phyloP scores from a whole-genome alignment of 2,113 vertebrate genomes.

The Platysteira castanea region DNA sequence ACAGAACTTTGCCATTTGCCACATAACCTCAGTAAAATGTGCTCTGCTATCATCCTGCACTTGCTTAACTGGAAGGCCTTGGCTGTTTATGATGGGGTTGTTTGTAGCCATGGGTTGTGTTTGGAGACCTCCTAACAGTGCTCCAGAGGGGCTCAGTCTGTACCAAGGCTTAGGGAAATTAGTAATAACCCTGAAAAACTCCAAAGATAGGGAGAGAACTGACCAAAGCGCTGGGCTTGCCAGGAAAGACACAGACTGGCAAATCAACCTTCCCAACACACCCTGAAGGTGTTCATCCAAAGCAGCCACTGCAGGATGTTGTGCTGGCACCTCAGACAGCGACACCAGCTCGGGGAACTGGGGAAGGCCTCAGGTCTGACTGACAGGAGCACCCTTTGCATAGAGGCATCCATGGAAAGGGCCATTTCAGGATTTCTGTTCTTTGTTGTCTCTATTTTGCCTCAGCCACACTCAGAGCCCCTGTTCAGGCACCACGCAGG shows the following conservation, averaged over 20 bases:
- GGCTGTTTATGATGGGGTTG: background rate
- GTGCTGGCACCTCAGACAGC: background rate
- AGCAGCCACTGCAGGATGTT: background rate
- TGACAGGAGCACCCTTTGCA: background rate
- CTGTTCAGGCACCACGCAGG: background rate
- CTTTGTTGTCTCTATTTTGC: rapidly evolving
- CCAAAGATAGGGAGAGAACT: background rate
- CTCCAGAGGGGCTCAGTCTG: background rate
- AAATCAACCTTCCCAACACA: background rate
- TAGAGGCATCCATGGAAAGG: rapidly evolving
- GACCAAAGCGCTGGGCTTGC: background rate
- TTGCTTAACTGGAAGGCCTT: background rate
- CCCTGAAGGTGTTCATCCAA: background rate
- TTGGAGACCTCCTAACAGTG: background rate
- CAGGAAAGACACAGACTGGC: background rate
- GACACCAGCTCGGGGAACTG: background rate
- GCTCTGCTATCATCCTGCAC: background rate
- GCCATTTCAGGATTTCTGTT: background rate
- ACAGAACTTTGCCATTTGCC: background rate
- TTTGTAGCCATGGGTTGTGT: background rate
- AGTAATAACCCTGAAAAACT: background rate
- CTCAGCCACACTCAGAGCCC: background rate
- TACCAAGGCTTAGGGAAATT: background rate
- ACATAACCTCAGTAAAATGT: background rate
- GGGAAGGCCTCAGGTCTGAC: rapidly evolving